Base-by-base conservation (phyloP, 2,888 invertebrate species). In the Tetropium fuscum region DNA sequence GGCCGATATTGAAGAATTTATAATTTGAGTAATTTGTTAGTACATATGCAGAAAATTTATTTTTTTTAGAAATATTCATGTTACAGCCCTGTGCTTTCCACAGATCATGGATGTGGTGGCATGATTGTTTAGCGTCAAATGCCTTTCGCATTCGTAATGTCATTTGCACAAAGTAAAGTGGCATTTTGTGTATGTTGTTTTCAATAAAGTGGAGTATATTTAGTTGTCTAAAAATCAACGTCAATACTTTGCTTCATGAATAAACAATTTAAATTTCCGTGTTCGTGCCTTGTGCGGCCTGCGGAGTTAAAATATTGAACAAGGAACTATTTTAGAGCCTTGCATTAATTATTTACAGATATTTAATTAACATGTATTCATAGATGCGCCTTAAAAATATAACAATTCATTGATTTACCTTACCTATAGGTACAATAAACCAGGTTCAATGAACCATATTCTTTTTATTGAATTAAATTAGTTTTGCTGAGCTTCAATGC, bases 221-320 rank as follows among this genome's bases (percentile, higher is more conserved):
- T 48, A 48, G 48, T 48, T 36, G 48, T 48, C 48, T 48, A 48
- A 36, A n/a, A 22, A 30, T n/a, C 13, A 20, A 36, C 20, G 15
- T 22, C 10, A 19, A 18, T 48, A 30, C 19, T 13, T 48, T 19
- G n/a, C 3, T 16, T 18, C n/a, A 18, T 41, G 22, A 3, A 41
- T 41, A 47, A 47, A 32, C 8, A 19, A 30, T 22, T 20, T 22
- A 48, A 47, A 34, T n/a, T 34, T 30, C 20, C 3, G 22, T 47
- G 32, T 22, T 16, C 8, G 16, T 48, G 25, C 3, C 7, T n/a
- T 27, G 1, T 34, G 34, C 15, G 34, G 13, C 15, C 34, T 3
- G 2, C n/a, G n/a, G n/a, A n/a, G n/a, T 34, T 34, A 13, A 13
- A 34, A 15, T 34, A 15, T 2, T 11, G 15, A 34, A 13, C 34